Evolutionary conservation across 2,888 invertebrate species (phyloP), one percentile per base, ranked within the genome.

Genomic region (Caenorhabditis virilis): DNA sequence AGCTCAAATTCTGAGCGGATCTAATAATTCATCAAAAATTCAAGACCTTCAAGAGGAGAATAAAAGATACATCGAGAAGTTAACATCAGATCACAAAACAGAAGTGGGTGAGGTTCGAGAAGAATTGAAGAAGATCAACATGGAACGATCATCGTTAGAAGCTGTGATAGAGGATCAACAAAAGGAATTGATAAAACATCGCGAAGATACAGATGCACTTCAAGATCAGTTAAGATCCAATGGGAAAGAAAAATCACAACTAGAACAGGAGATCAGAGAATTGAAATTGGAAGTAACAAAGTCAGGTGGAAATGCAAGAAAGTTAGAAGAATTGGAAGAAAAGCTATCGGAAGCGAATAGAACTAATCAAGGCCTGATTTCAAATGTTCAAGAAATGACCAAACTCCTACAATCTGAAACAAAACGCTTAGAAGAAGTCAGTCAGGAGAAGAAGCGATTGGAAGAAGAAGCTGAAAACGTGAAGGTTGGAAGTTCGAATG

Each of bases 351-450:
- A 53, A 23, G 41, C 54, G 4, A 15, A 45, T 16, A 61, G 52
- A 36, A 38, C 52, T 1, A 64, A 69, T 33, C 36, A 50, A 13
- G 41, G 33, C 13, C 35, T 65, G 16, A 51, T 53, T 3, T 18
- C 23, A 5, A 51, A 65, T 26, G 49, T 64, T 1, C 35, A 64
- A 22, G 55, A 64, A 16, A 26, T 64, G 27, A 51, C 60, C 9
- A 45, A 49, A 16, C 51, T 69, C n/a, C 52, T 76, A 41, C 56
- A 64, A 25, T 43, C 65, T 6, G 72, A 70, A 49, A 53, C 56
- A 4, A 68, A 70, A 33, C 62, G 74, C 18, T 36, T 71, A n/a
- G 53, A 69, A 49, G 56, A 68, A 22, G 48, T 52, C 9, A 53
- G 50, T 15, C 30, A 38, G 5, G 77, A 74, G 18, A 63, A 64